Conservation (phyloP, 2,888 invertebrate genomes). For the Acleris sparsana region DNA sequence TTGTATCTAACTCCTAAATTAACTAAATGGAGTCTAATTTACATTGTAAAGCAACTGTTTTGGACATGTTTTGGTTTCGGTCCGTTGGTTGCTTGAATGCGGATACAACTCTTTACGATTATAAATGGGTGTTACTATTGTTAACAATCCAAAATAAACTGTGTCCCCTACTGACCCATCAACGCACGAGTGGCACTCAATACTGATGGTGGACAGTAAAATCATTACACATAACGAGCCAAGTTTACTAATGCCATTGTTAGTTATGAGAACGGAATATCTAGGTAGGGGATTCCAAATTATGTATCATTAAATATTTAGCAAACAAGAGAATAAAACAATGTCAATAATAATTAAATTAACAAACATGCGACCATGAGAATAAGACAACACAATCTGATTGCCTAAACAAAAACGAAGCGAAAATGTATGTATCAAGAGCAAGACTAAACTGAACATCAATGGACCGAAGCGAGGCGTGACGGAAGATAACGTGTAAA, state of each 20-base stretch:
- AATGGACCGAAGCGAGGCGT: conserved; percentile 61
- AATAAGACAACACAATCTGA: background rate
- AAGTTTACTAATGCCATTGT: conserved; percentile 32
- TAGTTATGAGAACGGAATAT: conserved; percentile 29
- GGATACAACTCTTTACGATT: conserved; percentile 23
- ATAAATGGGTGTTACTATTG: background rate
- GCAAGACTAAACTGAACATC: conserved; percentile 51
- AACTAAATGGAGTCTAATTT: conserved; percentile 1
- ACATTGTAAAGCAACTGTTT: background rate
- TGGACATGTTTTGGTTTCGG: conserved; percentile 21
- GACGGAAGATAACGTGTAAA: conserved; percentile 63
- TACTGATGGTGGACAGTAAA: conserved; percentile 16
- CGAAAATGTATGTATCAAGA: conserved; percentile 49
- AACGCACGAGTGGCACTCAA: background rate
- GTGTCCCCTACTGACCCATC: conserved; percentile 17
- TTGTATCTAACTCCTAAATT: background rate
- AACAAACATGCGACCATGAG: conserved; percentile 16
- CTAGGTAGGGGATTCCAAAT: conserved; percentile 31
- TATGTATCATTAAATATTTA: conserved; percentile 32
- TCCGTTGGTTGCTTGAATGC: conserved; percentile 12
- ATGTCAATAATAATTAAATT: conserved; percentile 21
- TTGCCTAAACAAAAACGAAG: conserved; percentile 7
- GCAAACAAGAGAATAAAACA: conserved; percentile 20
- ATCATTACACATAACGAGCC: conserved; percentile 21
- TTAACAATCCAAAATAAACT: conserved; percentile 17